Evolutionary conservation across 2,888 invertebrate genomes (phyloP).

Genomic region (Euproctis similis): DNA sequence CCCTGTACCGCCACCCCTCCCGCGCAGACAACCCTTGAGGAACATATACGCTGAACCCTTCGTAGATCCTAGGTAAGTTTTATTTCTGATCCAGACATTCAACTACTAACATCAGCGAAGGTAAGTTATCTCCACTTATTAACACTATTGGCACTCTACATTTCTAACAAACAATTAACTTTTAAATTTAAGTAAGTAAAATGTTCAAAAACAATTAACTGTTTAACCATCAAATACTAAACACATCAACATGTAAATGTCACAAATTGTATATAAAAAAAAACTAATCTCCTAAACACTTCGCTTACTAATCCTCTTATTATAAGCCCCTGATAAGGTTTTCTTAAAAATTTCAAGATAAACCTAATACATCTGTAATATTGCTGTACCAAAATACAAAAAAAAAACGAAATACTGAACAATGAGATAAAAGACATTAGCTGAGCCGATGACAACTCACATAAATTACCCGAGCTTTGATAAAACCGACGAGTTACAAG

Average conservation of each 20-base stretch:
- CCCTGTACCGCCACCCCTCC: conserved; percentile 78
- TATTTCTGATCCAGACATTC: conserved; percentile 6
- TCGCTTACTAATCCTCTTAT: conserved; percentile 7
- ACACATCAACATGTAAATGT: conserved; percentile 3
- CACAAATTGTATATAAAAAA: conserved; percentile 6
- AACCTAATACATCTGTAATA: conserved; percentile 9
- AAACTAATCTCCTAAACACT: conserved; percentile 10
- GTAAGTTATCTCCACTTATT: conserved; percentile 22
- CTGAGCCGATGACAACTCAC: conserved; percentile 39
- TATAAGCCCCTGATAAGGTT: conserved; percentile 13
- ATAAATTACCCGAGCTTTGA: conserved; percentile 54
- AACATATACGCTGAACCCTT: conserved; percentile 81
- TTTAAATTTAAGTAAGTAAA: too few species aligned
- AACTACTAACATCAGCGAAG: conserved; percentile 17
- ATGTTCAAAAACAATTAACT: too few species aligned
- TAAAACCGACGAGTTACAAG: conserved; percentile 44
- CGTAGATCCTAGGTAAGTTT: conserved; percentile 75
- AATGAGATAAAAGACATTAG: conserved; percentile 45
- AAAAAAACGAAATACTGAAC: conserved; percentile 17
- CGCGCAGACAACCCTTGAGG: conserved; percentile 77
- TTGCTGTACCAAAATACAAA: conserved; percentile 12
- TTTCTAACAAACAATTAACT: neutral
- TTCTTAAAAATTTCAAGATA: conserved; percentile 15
- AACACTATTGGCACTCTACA: conserved; percentile 2
- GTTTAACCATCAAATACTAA: too few species aligned